phyloP scores from a whole-genome alignment of 2,888 invertebrate species.

The Hedychridium roseum region DNA sequence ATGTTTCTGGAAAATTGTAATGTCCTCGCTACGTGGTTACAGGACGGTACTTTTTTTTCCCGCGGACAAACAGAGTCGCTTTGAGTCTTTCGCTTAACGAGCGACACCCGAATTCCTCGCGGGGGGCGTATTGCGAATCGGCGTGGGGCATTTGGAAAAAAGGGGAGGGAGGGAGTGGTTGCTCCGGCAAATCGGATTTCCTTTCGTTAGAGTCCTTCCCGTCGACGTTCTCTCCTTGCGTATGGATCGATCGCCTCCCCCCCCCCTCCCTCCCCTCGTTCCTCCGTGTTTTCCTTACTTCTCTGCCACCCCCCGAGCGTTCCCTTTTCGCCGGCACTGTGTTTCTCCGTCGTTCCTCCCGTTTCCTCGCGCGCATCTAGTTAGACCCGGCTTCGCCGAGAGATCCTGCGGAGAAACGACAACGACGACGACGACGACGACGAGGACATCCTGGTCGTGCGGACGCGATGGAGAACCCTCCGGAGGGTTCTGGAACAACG shows the following conservation, averaged over 20 bases:
- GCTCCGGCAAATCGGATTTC: conserved; percentile 52
- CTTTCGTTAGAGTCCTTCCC: conserved; percentile 49
- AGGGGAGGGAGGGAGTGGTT: conserved; percentile 29
- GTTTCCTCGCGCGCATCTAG: conserved; percentile 34
- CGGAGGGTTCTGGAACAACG: conserved; percentile 8
- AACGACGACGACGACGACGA: too few relatives aligned
- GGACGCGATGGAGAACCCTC: conserved; percentile 24
- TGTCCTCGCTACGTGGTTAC: too few relatives aligned
- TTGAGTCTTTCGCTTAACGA: too few relatives aligned
- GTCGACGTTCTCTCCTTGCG: conserved; percentile 11
- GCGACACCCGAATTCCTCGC: too few relatives aligned
- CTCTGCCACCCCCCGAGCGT: conserved; percentile 5
- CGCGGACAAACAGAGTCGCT: too few relatives aligned
- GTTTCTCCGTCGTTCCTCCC: conserved; percentile 12
- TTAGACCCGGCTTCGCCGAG: conserved; percentile 35
- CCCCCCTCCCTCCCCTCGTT: conserved; percentile 7
- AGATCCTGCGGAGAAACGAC: conserved; percentile 30
- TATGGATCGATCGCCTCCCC: conserved; percentile 14
- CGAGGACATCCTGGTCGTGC: background rate
- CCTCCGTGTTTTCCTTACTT: background rate
- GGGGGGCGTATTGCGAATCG: conserved; percentile 15
- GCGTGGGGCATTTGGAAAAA: conserved; percentile 25
- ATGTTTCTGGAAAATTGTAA: too few relatives aligned
- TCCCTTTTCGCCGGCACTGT: too few relatives aligned
- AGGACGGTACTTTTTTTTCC: too few relatives aligned